Base-by-base conservation (phyloP, 2,888 invertebrate species). In the Habroteleia sp. region DNA sequence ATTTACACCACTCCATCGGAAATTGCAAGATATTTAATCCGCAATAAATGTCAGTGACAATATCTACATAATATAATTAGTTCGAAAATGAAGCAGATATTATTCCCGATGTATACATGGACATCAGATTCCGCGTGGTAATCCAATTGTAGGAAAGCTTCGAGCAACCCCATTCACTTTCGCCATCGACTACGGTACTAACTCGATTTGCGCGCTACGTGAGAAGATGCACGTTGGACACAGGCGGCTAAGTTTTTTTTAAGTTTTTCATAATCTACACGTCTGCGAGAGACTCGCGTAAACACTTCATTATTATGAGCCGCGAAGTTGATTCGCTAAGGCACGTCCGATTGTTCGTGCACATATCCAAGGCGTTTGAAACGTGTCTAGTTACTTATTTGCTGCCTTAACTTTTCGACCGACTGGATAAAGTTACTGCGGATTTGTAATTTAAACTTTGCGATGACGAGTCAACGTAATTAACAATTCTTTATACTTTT, bases 271-370 rank as follows among this genome's bases (percentile, higher is more conserved):
- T 52, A 16, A 50, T 4, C 31, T 6, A 37, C 25, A 56, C 41
- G 20, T 27, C 29, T n/a, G 14, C 7, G 41, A 5, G 10, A 41
- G 20, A 41, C 20, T 65, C 75, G 20, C 11, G n/a, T 60, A n/a
- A n/a, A n/a, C n/a, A n/a, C n/a, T n/a, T n/a, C n/a, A n/a, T 62
- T 60, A 69, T 35, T 8, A 33, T 29, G 35, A 46, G 35, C 75
- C 60, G 66, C 69, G 69, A 48, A 65, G 39, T 65, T 41, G 37
- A 62, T 29, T 48, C 68, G 37, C 54, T 63, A 35, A 11, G 27
- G 37, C 62, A 68, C 60, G 54, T 62, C 66, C 68, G 46, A 62
- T 62, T 52, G 10, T 33, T 10, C 60, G 17, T 33, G 56, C n/a
- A n/a, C 42, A 29, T 16, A 33, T 48, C 44, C 25, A n/a, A 35